Percentiles rank a stretch among this genome's conserved stretches.
Evolutionary conservation across 2,888 invertebrate genomes (phyloP).

Genomic region (Lamproptera curius): DNA sequence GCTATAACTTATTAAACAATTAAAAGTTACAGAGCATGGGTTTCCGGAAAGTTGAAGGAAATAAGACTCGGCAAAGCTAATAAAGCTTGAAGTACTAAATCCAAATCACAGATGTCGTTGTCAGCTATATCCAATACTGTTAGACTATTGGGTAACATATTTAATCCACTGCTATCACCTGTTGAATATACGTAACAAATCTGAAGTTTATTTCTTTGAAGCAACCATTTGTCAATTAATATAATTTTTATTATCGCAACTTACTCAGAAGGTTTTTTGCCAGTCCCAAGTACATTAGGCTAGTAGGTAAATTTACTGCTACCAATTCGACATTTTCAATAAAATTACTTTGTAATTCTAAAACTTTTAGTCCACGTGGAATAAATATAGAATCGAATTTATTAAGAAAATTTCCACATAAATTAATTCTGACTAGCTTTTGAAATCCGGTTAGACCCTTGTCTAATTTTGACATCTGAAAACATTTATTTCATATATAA

Average conservation of each 20-base stretch:
- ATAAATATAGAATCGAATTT: conserved; percentile 50
- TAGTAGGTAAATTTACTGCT: conserved; percentile 46
- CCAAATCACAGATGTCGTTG: conserved; percentile 76
- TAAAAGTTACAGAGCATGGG: conserved; percentile 72
- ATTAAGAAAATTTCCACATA: conserved; percentile 59
- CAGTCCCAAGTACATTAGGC: conserved; percentile 71
- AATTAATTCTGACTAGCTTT: conserved; percentile 59
- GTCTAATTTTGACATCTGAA: conserved; percentile 73
- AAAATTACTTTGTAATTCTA: conserved; percentile 74
- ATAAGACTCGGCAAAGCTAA: conserved; percentile 49
- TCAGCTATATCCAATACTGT: conserved; percentile 73
- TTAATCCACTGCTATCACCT: conserved; percentile 42
- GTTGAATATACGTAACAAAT: conserved; percentile 5
- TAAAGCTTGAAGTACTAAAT: conserved; percentile 54
- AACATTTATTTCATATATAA: conserved; percentile 24
- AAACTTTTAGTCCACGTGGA: conserved; percentile 52
- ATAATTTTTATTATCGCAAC: too few species aligned
- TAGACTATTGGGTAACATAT: conserved; percentile 40
- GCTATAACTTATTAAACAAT: too few species aligned
- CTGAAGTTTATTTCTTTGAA: conserved; percentile 1
- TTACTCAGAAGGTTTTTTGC: conserved; percentile 63
- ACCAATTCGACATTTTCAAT: conserved; percentile 51
- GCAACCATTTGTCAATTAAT: too few species aligned
- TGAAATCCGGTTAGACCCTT: conserved; percentile 46
- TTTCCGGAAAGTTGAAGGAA: conserved; percentile 76